Evolutionary conservation across 1,140 invertebrate genomes (phyloP).

Genomic region (Temnothorax curvispinosus): DNA sequence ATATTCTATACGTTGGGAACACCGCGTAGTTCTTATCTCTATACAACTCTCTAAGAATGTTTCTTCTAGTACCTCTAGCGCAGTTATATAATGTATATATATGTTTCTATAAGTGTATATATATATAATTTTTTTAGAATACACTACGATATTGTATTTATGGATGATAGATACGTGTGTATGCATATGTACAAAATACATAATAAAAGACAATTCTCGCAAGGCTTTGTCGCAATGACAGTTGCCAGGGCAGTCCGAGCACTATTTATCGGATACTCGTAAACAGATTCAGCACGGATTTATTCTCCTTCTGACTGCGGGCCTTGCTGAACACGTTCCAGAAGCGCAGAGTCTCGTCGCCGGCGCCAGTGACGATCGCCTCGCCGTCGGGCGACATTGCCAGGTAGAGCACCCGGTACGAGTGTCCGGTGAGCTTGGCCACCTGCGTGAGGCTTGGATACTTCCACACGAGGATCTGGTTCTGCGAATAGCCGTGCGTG

Average conservation of each 20-base stretch:
- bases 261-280: slow-evolving; percentile 92
- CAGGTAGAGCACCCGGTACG: slow-evolving; percentile 98
- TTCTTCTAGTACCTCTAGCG: slow-evolving; percentile 49
- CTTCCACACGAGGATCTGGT: slow-evolving; percentile 99
- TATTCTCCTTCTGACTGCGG: slow-evolving; percentile 97
- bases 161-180: background rate
- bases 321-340: slow-evolving; percentile 99
- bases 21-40: slow-evolving; percentile 48
- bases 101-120: background rate
- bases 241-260: too few relatives aligned
- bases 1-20: slow-evolving; percentile 64
- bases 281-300: slow-evolving; percentile 98
- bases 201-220: slow-evolving; percentile 21
- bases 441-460: slow-evolving; percentile 99
- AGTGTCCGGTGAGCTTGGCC: slow-evolving; percentile 99
- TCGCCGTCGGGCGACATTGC: slow-evolving; percentile 99
- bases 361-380: slow-evolving; percentile 99
- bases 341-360: slow-evolving; percentile 99
- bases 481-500: slow-evolving; percentile 99
- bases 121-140: slow-evolving; percentile 9
- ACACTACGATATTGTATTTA: slow-evolving; percentile 4
- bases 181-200: slow-evolving; percentile 51
- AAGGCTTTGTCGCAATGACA: background rate
- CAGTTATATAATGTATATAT: slow-evolving; percentile 43
- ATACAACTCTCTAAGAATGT: slow-evolving; percentile 45